Base-by-base conservation (phyloP, 64 coral and sea anemone species). In the Montipora capricornis region DNA sequence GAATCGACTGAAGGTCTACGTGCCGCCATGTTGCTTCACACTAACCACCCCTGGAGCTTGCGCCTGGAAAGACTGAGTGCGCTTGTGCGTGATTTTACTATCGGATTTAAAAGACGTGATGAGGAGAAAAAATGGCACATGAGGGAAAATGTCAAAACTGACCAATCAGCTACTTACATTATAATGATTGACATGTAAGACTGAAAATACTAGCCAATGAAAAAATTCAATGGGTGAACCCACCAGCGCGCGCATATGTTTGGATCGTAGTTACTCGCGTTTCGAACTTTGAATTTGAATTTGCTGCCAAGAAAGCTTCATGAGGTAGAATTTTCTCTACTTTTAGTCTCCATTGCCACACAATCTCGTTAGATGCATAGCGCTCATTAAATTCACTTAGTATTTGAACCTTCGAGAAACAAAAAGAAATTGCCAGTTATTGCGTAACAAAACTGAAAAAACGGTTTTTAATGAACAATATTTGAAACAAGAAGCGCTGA, bases 11-110 rank as follows among this genome's bases (percentile, higher is more conserved):
- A 49, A 49, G 44, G 10, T 4, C 19, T 59, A 14, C 53, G 44
- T 78, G 80, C 49, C 73, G 88, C 93, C 93, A 95, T 95, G 51
- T 84, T 71, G 66, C 66, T 70, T 86, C 47, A n/a, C 45, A 70
- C 82, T 73, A 44, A 62, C 82, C 62, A 24, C 16, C 3, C 44
- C 47, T 71, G 14, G 66, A 71, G 64, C 22, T 17, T 59, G 59
- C 66, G 45, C 82, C 82, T 59, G 59, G 44, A 84, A 24, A 37
- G 37, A 68, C 79, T 58, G 52, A 58, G 53, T 62, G 53, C 80
- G 20, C 53, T 44, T 37, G 74, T 68, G 57, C 17, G 14, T 60
- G 81, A 68, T 84, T 47, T 47, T n/a, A 20, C 29, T 10, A 3
- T 9, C 44, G 46, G 47, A 69, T 84, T 68, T 84, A 46, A 86